Conservation (phyloP, 2,113 vertebrate species). For the Mastomys natalensis region DNA sequence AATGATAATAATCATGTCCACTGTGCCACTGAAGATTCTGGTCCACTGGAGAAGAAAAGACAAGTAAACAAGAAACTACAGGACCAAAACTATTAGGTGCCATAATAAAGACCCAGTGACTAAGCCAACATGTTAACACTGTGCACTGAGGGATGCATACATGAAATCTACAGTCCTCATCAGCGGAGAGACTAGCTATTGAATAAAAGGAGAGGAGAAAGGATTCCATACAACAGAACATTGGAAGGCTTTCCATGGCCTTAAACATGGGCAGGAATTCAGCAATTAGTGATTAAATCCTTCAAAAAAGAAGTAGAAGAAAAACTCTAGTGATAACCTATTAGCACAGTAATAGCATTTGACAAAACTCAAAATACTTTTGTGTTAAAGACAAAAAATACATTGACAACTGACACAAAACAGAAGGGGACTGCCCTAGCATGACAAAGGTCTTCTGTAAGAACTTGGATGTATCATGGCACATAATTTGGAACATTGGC, state of each 20-base stretch:
- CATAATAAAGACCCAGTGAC: neutral
- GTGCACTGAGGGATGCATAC: too few relatives aligned
- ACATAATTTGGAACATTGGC: neutral
- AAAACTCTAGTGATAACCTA: neutral
- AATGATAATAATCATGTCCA: neutral
- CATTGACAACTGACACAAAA: neutral
- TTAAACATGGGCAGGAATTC: conserved; percentile 9
- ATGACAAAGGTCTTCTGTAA: neutral
- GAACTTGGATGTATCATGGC: neutral
- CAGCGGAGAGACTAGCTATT: neutral
- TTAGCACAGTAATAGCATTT: neutral
- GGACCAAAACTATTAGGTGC: neutral
- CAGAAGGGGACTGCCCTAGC: neutral
- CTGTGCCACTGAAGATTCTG: neutral
- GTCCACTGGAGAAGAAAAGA: neutral
- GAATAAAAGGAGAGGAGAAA: neutral
- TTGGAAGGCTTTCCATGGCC: neutral
- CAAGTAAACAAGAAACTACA: neutral
- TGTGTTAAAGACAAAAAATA: neutral
- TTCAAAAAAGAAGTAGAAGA: neutral
- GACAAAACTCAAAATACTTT: neutral
- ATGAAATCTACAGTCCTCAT: neutral
- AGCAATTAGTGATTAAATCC: neutral
- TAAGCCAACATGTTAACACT: neutral
- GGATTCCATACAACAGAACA: neutral